Conservation (phyloP, 2,888 invertebrate species). For the Diadromus collaris region DNA sequence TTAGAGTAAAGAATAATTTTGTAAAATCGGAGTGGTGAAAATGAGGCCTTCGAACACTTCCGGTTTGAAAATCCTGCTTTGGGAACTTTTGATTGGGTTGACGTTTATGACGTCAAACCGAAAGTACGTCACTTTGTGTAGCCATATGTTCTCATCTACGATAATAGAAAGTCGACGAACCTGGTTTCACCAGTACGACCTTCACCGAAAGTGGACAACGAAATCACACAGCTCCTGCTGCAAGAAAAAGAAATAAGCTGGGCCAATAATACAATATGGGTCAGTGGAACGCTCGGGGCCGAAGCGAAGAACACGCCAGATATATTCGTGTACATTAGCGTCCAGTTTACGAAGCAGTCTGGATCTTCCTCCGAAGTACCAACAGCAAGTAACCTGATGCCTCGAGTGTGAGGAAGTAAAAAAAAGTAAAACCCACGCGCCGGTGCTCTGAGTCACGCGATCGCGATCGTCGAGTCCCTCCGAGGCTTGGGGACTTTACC, state of each 20-base stretch:
- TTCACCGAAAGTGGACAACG: conserved; percentile 56
- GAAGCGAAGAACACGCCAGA: conserved; percentile 38
- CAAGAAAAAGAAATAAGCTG: conserved; percentile 8
- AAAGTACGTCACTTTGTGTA: no score
- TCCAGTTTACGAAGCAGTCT: conserved; percentile 36
- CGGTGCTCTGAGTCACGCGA: conserved; percentile 38
- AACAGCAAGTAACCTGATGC: conserved; percentile 43
- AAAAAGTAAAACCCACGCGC: conserved; percentile 59
- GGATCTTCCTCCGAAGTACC: conserved; percentile 30
- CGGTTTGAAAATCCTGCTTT: no score
- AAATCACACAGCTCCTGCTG: conserved; percentile 19
- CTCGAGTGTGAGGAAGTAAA: conserved; percentile 51
- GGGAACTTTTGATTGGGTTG: no score
- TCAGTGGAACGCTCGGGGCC: conserved; percentile 58
- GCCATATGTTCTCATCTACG: background rate
- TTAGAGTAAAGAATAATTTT: background rate
- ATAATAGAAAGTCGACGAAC: conserved; percentile 58
- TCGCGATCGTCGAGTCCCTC: conserved; percentile 38
- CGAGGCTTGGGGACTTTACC: conserved; percentile 24
- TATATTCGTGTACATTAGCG: conserved; percentile 28
- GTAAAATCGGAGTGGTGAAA: background rate
- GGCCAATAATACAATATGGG: conserved; percentile 52
- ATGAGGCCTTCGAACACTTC: no score
- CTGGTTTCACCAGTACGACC: conserved; percentile 42
- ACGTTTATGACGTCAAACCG: no score